Evolutionary conservation across 2,888 invertebrate species (phyloP), one percentile per base, ranked within the genome.

Genomic region (Bedellia somnulentella): DNA sequence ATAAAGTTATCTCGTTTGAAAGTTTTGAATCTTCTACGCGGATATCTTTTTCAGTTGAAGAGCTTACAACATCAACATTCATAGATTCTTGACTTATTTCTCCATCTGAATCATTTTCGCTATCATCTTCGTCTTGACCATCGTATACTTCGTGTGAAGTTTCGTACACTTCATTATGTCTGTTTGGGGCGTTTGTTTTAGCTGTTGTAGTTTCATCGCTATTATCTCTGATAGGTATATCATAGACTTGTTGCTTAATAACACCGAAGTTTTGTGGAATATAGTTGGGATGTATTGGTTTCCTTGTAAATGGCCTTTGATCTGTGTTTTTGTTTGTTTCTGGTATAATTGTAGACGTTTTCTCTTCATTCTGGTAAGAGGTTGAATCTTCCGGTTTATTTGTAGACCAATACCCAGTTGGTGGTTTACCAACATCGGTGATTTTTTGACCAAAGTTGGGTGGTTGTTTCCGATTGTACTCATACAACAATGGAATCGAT

Each of bases 81-180:
- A 68, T 64, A 2, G 76, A 76, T 44, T 71, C 77, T 27, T 59
- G 60, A 43, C 73, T 70, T 2, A 73, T 48, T 56, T 73, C 71
- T 32, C 68, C 67, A 28, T 71, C 67, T n/a, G 40, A 40, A 32
- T 62, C 66, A 29, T 30, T 32, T 26, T 59, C 57, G 34, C 30
- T 14, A 34, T 54, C 60, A 26, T 71, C 73, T 34, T 54, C 60
- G 26, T 71, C 73, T 48, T 64, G 59, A 1, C 75, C 71, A 24
- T 70, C 73, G 37, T 64, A 73, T 34, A 75, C 47, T 55, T 70
- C 75, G 40, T 75, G 71, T 2, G 70, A 57, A 35, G 57, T 67
- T 50, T 71, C 71, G 45, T 64, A 70, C 1, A 67, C 52, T 10
- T 61, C 58, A 43, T 63, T 70, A 2, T 43, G 25, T 36, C 47